Evolutionary conservation across 2,888 invertebrate genomes (phyloP), one percentile per base, ranked within the genome.

Genomic region (Apodemia mormo): DNA sequence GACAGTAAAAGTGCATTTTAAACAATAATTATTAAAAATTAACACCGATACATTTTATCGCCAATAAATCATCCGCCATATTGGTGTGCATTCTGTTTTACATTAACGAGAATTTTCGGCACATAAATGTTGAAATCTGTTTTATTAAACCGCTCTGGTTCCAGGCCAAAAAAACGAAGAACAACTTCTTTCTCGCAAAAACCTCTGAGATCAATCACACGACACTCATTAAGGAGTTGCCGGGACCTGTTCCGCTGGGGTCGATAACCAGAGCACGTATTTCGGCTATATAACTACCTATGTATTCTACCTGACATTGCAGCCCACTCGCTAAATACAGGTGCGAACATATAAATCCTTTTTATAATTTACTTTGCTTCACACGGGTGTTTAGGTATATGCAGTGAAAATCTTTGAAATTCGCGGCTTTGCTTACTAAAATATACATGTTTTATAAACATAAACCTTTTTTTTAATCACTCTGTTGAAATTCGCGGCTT

Each of bases 181-280:
- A 58, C 66, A 68, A 58, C 69, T 70, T 69, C 69, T 73, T 73
- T 72, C 69, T 72, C 68, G 72, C 71, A 69, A 71, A 67, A 65
- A 69, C 71, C 69, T 45, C 61, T 7, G 74, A 75, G 76, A 77
- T 77, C 76, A 77, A 77, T 77, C 77, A 77, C 73, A 73, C 70
- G 70, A 66, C 66, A 66, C 71, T 77, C 75, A 73, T 75, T 74
- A 77, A 71, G 80, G 80, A 71, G 73, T 75, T 72, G 73, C 75
- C 33, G 82, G 80, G 80, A 82, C 88, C 81, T 81, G 86, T 85
- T 85, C 61, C 61, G 61, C 30, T 54, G 77, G 78, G 90, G 86
- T 87, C 90, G 88, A 91, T 90, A 91, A 90, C 90, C 92, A 79
- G 91, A 79, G 87, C 91, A 73, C 64, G 73, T 82, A 85, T 86